Base-by-base conservation (phyloP, 2,888 invertebrate species). In the Aethes cnicana region DNA sequence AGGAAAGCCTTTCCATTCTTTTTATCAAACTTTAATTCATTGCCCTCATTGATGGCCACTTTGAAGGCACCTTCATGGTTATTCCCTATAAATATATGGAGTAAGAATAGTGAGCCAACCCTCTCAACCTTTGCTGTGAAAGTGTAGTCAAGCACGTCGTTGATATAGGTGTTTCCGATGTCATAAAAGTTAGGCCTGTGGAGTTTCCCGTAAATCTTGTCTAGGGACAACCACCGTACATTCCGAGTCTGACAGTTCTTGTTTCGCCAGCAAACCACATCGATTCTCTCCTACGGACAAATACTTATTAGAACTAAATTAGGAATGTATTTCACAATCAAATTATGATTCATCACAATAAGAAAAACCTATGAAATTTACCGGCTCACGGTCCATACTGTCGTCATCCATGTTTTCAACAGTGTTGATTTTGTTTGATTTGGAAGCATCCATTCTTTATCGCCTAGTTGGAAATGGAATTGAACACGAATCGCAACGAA, bases 161-260 rank as follows among this genome's bases (percentile, higher is more conserved):
- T 64, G 18, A 74, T 70, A 49, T 82, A 81, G 0, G 88, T 83
- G 17, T 86, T 84, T 7, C 89, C 89, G 14, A 88, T 72, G 37
- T 87, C 84, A 49, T 86, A 87, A 11, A 77, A 70, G 55, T 81
- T 79, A 0, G 81, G 78, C 3, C 86, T 66, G 47, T 82, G 67
- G 2, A 85, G 68, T 60, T 87, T 88, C 25, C 77, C 66, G 54
- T 82, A 84, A 7, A 85, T 64, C 16, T 80, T 64, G 7, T 76
- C 72, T 0, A 89, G 28, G 47, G 78, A 73, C 16, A 89, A 56
- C 83, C 84, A 88, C 47, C 73, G 78, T 0, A 72, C 82, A 20
- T 81, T 72, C 1, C 60, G 60, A 1, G 87, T 84, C 62, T 81
- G 79, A 47, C 78, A 74, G 1, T 61, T 55, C 12, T n/a, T 23